Evolutionary conservation across 2,888 invertebrate species (phyloP), one percentile per base, ranked within the genome.

Genomic region (Hesperia comma): DNA sequence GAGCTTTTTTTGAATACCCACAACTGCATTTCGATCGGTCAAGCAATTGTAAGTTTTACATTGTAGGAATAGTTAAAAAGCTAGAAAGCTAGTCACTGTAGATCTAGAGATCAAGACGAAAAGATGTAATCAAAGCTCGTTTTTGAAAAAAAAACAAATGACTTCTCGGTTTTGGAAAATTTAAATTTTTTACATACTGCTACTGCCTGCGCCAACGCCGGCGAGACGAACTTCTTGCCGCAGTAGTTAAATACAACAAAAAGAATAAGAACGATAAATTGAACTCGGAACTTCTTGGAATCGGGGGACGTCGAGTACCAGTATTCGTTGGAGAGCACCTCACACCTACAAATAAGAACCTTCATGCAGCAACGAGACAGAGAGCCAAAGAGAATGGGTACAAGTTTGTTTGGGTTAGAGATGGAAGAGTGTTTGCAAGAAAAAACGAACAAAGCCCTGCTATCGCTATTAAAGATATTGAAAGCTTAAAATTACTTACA

Each of bases 361-460:
- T 79, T 6, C 76, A 76, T 58, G 79, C 79, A 14, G 75, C 75
- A 12, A 72, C 75, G 6, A 57, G 77, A 1, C 57, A 14, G 7
- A 71, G 67, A 40, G 73, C 75, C 5, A 74, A 70, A 60, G 74
- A 77, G 40, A 15, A 72, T 1, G 56, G 53, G 0, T 77, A 74
- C 40, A 74, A 72, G 58, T 76, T 71, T 54, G 72, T 76, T 1
- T 77, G 75, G 75, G 64, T 78, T 4, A 72, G 75, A 0, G 72
- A 74, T 55, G 77, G 76, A 0, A 63, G 74, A 8, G 71, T 71
- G 17, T 69, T 67, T 58, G 69, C 66, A 41, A 55, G 70, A 8
- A 75, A 71, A 46, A 53, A 68, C 33, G 70, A 71, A 57, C 33
- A 33, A 14, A 19, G 64, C 17, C 60, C 68, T 21, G 63, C 58